Percentiles rank a stretch among this genome's conserved stretches.
Conservation (phyloP, 2,797 vertebrate species). For the Falco columbarius region DNA sequence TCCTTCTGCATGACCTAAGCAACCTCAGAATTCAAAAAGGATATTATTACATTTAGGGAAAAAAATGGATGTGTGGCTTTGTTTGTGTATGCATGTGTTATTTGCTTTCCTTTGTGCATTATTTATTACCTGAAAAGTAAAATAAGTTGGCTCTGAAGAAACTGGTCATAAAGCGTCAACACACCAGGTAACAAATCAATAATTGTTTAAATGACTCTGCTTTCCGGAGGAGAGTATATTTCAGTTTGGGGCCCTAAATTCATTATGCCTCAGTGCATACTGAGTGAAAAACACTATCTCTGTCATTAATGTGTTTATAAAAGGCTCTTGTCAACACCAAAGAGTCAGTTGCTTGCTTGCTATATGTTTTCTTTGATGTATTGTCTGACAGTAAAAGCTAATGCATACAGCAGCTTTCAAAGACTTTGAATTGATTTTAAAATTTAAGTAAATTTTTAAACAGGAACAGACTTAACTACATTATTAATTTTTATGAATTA, state of each 20-base stretch:
- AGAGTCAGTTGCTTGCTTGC: not conserved
- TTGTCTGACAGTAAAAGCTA: constrained; percentile 64
- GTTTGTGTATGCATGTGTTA: not conserved
- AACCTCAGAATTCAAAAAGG: not conserved
- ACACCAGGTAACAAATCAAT: constrained; percentile 65
- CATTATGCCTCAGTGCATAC: constrained; percentile 56
- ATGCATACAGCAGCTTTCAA: constrained; percentile 1
- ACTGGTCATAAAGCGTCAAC: constrained; percentile 58
- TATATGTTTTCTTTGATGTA: constrained; percentile 46
- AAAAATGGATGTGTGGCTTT: not conserved
- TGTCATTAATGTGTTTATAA: constrained; percentile 70
- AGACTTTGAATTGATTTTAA: constrained; percentile 39
- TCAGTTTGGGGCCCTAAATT: constrained; percentile 60
- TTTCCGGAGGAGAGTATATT: constrained; percentile 62
- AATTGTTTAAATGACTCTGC: constrained; percentile 56
- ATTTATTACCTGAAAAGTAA: constrained; percentile 65
- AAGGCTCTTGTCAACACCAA: constrained; percentile 45
- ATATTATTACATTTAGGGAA: constrained; percentile 7
- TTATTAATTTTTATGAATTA: constrained; percentile 41
- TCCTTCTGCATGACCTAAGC: not conserved
- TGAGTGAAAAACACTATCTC: constrained; percentile 52
- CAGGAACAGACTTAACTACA: not conserved
- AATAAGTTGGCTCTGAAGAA: constrained; percentile 29
- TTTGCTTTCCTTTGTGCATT: constrained; percentile 28
- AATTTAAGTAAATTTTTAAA: constrained; percentile 49